Conservation (phyloP, 2,888 invertebrate species). For the Acanthacorydalis orientalis region DNA sequence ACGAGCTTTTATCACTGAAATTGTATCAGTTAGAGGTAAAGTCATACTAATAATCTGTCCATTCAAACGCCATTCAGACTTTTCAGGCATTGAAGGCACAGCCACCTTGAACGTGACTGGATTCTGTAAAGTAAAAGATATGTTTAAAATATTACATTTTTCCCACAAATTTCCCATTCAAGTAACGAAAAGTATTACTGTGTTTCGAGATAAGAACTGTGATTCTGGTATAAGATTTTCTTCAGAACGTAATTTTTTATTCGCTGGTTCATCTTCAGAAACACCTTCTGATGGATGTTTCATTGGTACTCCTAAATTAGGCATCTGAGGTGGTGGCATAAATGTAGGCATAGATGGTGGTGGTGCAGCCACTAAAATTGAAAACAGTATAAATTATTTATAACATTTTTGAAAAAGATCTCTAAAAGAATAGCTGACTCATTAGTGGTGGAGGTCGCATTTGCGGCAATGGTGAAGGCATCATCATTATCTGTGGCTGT, state of each 20-base stretch:
- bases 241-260: conserved; percentile 80
- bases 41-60: conserved; percentile 73
- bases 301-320: conserved; percentile 24
- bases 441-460: conserved; percentile 39
- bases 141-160: neutral
- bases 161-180: neutral
- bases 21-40: conserved; percentile 57
- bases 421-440: conserved; percentile 23
- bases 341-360: conserved; percentile 29
- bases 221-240: conserved; percentile 84
- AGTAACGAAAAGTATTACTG: conserved; percentile 24
- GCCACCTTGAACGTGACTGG: conserved; percentile 68
- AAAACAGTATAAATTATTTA: neutral
- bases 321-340: conserved; percentile 22
- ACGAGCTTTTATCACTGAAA: conserved; percentile 75
- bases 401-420: neutral
- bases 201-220: conserved; percentile 54
- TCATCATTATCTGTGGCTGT: conserved; percentile 43
- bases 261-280: conserved; percentile 66
- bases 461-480: conserved; percentile 37
- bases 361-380: conserved; percentile 25
- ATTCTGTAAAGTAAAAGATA: conserved; percentile 28
- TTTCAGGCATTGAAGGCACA: conserved; percentile 72
- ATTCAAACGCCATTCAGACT: conserved; percentile 87
- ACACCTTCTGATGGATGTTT: conserved; percentile 31